Percentiles rank a stretch among this genome's conserved stretches.
Conservation (phyloP, 2,797 vertebrate genomes). For the Sciurus carolinensis region DNA sequence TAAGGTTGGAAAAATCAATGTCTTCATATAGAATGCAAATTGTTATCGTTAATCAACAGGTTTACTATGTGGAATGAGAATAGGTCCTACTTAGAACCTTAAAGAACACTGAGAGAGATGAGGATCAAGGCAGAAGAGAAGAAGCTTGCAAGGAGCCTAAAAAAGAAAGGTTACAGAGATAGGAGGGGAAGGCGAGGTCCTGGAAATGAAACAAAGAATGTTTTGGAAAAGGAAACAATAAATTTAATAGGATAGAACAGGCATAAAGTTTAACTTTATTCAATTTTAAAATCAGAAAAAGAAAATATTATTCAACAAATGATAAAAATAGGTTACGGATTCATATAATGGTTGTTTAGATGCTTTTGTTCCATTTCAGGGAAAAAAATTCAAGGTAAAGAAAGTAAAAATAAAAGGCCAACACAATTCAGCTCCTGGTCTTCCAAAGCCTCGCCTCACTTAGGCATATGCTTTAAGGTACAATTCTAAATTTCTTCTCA, state of each 20-base stretch:
- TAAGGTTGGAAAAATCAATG: not conserved
- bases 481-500: not conserved
- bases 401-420: not conserved
- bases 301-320: slow-evolving; percentile 40
- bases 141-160: not conserved
- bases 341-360: slow-evolving; percentile 22
- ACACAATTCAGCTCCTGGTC: not conserved
- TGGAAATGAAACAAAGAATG: not conserved
- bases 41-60: not conserved
- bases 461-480: not conserved
- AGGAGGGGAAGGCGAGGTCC: not conserved
- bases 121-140: not conserved
- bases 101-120: not conserved
- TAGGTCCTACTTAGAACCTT: not conserved
- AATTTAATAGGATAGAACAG: not conserved
- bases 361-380: slow-evolving; percentile 2
- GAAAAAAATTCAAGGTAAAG: not conserved
- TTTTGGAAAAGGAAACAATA: not conserved
- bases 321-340: not conserved
- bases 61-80: not conserved
- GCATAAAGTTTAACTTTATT: slow-evolving; percentile 20
- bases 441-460: not conserved
- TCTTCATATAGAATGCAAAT: not conserved
- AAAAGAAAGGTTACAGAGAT: not conserved
- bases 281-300: slow-evolving; percentile 57